Percentiles rank a stretch among this genome's conserved stretches.
phyloP scores from a whole-genome alignment of 1,140 invertebrate species.

The Ceratosolen solmsi region DNA sequence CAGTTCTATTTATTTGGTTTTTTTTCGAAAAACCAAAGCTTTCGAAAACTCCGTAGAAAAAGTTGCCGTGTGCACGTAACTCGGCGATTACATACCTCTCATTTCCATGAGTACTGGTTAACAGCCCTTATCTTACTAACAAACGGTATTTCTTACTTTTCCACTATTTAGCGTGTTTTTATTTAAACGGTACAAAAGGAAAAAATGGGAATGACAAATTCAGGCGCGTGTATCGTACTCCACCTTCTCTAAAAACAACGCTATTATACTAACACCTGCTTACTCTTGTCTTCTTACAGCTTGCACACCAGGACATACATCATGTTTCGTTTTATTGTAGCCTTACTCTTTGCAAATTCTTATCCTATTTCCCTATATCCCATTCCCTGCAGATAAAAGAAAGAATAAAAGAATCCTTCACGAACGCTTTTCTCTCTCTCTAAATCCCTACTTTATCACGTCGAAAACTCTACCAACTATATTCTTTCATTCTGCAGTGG shows the following conservation, averaged over 20 bases:
- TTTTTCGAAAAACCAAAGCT: not conserved
- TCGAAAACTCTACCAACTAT: not conserved
- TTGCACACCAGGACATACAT: slow-evolving; percentile 74
- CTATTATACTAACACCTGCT: slow-evolving; percentile 53
- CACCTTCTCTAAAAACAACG: not conserved
- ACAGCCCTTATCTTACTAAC: slow-evolving; percentile 41
- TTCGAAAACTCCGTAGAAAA: slow-evolving; percentile 4
- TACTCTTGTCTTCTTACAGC: slow-evolving; percentile 63
- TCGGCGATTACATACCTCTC: slow-evolving; percentile 15
- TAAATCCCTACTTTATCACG: not conserved
- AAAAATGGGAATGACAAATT: slow-evolving; percentile 39
- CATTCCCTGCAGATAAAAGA: slow-evolving; percentile 35
- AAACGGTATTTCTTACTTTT: slow-evolving; percentile 36
- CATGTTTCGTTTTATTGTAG: slow-evolving; percentile 75
- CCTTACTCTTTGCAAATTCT: slow-evolving; percentile 60
- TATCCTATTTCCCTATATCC: slow-evolving; percentile 53
- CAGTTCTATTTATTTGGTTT: not conserved
- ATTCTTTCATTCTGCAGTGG: not conserved
- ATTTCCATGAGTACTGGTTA: not conserved
- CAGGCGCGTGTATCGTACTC: not conserved
- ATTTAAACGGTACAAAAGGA: slow-evolving; percentile 17
- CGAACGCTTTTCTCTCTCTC: not conserved
- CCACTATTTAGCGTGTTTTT: not conserved
- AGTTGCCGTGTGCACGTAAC: slow-evolving; percentile 2
- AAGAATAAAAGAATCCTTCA: not conserved